These are phyloP conservation scores for Alethe castanea DNA, from an alignment of 2,113 vertebrate genomes.

Conservation along the genomic window DNA sequence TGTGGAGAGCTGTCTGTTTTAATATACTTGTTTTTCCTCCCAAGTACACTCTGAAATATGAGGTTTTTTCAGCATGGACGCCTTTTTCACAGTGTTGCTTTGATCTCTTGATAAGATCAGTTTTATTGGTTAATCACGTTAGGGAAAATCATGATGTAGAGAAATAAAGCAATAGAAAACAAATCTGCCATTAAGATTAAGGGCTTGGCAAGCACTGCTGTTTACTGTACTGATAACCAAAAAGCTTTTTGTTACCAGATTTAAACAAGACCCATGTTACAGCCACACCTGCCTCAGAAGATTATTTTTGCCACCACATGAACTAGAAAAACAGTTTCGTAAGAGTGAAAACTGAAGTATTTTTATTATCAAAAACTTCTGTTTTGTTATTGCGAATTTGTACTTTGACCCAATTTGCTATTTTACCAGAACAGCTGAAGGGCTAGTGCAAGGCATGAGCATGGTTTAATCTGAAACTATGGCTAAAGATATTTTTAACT, in stretches of 20 bases:
- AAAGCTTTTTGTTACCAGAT: neutral
- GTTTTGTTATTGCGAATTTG: neutral
- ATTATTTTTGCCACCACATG: neutral
- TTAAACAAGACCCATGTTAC: neutral
- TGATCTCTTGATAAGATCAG: neutral
- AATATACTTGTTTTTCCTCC: neutral
- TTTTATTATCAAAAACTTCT: neutral
- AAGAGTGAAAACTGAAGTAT: neutral
- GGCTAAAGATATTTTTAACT: neutral
- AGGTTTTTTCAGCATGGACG: accelerated
- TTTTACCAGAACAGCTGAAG: neutral
- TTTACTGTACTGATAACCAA: neutral
- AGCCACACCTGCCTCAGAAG: neutral
- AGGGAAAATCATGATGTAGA: neutral
- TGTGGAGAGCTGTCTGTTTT: neutral
- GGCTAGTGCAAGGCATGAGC: neutral
- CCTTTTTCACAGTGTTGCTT: neutral
- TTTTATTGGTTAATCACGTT: neutral
- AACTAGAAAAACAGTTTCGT: neutral
- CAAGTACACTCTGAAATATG: neutral
- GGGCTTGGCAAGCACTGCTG: neutral
- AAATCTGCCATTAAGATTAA: neutral
- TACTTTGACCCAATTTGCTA: conserved; percentile 5
- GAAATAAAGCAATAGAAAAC: neutral
- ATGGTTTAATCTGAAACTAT: neutral